Evolutionary conservation across 2,888 invertebrate species (phyloP).

Genomic region (Chrysolina americana): DNA sequence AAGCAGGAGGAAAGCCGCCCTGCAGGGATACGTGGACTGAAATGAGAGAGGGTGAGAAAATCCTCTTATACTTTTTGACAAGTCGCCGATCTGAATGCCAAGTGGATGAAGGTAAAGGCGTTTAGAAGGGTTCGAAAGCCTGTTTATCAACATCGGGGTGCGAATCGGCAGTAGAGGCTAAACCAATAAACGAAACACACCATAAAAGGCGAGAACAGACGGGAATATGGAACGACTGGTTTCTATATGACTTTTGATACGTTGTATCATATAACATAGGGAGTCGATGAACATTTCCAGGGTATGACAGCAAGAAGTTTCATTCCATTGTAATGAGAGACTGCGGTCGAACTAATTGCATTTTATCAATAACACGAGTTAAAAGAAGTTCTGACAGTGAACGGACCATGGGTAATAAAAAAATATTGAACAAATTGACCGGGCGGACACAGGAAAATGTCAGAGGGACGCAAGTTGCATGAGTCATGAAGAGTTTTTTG

Average conservation of each 20-base stretch:
- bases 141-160: constrained; percentile 40
- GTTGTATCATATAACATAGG: neutral
- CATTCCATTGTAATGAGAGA: too few relatives aligned
- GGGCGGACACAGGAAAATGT: too few relatives aligned
- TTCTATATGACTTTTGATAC: neutral
- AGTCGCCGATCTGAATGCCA: constrained; percentile 47
- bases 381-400: too few relatives aligned
- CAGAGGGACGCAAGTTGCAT: too few relatives aligned
- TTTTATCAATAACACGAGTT: too few relatives aligned
- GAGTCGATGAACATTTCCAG: too few relatives aligned
- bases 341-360: too few relatives aligned
- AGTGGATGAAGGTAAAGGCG: constrained; percentile 36
- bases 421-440: too few relatives aligned
- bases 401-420: too few relatives aligned
- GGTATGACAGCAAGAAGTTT: too few relatives aligned
- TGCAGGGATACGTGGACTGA: neutral
- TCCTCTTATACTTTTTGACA: constrained; percentile 49
- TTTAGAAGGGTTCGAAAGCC: constrained; percentile 35
- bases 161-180: constrained; percentile 35
- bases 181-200: constrained; percentile 41
- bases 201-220: constrained; percentile 35
- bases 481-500: too few relatives aligned
- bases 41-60: constrained; percentile 34
- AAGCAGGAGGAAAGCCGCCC: neutral
- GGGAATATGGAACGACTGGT: constrained; percentile 31